Conservation (phyloP, 2,888 invertebrate genomes). For the Pinctada fucata region DNA sequence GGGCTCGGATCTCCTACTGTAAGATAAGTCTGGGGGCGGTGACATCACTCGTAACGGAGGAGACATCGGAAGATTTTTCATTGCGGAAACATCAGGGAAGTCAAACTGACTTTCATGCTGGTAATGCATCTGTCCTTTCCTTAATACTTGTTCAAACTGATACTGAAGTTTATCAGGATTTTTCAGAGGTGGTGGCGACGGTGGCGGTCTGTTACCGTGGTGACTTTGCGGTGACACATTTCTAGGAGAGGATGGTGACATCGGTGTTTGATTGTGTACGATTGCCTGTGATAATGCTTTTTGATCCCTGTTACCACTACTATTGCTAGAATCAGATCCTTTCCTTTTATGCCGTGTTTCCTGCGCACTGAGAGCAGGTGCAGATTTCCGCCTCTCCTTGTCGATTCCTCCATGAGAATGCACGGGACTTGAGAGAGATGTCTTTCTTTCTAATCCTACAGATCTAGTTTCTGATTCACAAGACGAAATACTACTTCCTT, state of each 20-base stretch:
- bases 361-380: conserved; percentile 46
- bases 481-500: conserved; percentile 53
- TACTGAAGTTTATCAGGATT: conserved; percentile 33
- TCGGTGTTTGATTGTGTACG: conserved; percentile 32
- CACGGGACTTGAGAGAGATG: conserved; percentile 44
- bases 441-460: conserved; percentile 53
- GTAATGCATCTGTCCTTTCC: conserved; percentile 20
- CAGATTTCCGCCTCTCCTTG: conserved; percentile 57
- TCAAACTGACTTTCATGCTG: not conserved
- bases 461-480: conserved; percentile 41
- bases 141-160: conserved; percentile 41
- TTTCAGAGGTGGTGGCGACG: conserved; percentile 43
- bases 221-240: conserved; percentile 31
- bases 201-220: conserved; percentile 24
- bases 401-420: conserved; percentile 35
- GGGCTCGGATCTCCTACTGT: conserved; percentile 4
- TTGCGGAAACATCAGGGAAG: not conserved
- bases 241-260: conserved; percentile 44
- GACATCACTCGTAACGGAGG: not conserved
- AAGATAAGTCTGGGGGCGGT: not conserved
- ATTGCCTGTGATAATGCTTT: conserved; percentile 43
- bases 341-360: conserved; percentile 46
- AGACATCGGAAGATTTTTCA: conserved; percentile 6
- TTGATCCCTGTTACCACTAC: conserved; percentile 41
- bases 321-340: conserved; percentile 41